Evolutionary conservation across 2,113 vertebrate species (phyloP).

Genomic region (Neolamprologus fasciatus): DNA sequence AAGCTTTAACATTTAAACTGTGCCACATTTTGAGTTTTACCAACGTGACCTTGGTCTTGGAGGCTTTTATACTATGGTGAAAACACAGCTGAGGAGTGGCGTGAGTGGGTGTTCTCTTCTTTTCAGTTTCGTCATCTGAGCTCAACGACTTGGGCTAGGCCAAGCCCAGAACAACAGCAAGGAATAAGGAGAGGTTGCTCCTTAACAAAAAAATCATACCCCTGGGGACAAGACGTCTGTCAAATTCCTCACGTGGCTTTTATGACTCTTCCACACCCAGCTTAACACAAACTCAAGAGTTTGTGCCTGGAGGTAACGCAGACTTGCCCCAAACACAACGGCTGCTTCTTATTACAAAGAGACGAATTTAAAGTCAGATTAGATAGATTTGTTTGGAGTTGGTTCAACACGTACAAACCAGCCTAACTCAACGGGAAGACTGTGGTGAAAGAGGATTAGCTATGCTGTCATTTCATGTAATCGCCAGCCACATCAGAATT

Average conservation of each 20-base stretch:
- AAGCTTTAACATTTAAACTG: not conserved
- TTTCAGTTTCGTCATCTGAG: not conserved
- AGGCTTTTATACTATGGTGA: not conserved
- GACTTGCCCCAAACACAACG: not conserved
- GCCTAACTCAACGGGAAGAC: slow-evolving; percentile 7
- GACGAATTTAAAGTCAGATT: not conserved
- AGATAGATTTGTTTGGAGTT: slow-evolving; percentile 15
- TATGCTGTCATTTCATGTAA: slow-evolving; percentile 42
- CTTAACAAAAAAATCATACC: slow-evolving; percentile 17
- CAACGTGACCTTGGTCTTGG: not conserved
- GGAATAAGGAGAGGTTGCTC: not conserved
- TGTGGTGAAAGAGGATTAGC: slow-evolving; percentile 38
- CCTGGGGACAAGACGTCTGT: slow-evolving; percentile 3
- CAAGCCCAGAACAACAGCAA: not conserved
- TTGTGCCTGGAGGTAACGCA: not conserved
- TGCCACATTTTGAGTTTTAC: not conserved
- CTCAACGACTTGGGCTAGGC: not conserved
- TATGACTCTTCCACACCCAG: not conserved
- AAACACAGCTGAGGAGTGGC: slow-evolving; percentile 10
- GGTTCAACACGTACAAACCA: not conserved
- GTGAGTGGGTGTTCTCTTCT: not conserved
- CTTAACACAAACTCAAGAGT: not conserved
- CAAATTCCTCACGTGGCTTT: slow-evolving; percentile 20
- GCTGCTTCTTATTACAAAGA: not conserved
- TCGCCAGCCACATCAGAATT: slow-evolving; percentile 22